Evolutionary conservation across 2,888 invertebrate genomes (phyloP), one percentile per base, ranked within the genome.

Genomic region (Agrochola litura): DNA sequence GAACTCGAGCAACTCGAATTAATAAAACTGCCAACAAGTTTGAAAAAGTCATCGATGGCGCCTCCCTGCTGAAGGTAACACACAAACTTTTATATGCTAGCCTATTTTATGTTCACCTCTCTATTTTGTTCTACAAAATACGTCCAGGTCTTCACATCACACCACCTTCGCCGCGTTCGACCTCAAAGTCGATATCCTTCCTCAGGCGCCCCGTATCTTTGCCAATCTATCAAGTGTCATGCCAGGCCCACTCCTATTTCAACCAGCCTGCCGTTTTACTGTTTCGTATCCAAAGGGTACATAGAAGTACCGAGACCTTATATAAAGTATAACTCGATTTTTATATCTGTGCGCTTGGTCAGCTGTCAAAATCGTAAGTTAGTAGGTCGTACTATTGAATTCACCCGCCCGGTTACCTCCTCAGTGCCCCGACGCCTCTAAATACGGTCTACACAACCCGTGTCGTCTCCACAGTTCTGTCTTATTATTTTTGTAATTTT

Each of bases 41-140:
- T 54, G 94, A 96, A 63, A 92, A 92, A 77, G 92, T 94, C 4
- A 93, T 96, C 68, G 92, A 96, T 86, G 96, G 95, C 37, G 93
- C 93, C n/a, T 91, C 91, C 58, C 82, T 96, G 77, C 77, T 95
- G 41, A 91, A 89, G 94, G 96, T 96, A 91, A 89, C 25, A 86
- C 12, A 30, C 25, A 19, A 14, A 41, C 0, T 19, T 41, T 52
- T 61, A 8, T 54, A 46, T 30, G 16, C 10, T 60, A 10, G 3
- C 30, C 16, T 16, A 41, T 41, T 67, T n/a, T 76, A 56, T 43
- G 9, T 56, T 49, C 22, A 10, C 41, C n/a, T 58, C 4, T 56
- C 9, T 52, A 5, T 52, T 43, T 25, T 46, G 19, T 25, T 25
- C 16, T 58, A 14, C 25, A 16, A 25, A 73, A 46, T 41, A 58